Base-by-base conservation (phyloP, 2,888 invertebrate species). In the Hoplodrina ambigua region DNA sequence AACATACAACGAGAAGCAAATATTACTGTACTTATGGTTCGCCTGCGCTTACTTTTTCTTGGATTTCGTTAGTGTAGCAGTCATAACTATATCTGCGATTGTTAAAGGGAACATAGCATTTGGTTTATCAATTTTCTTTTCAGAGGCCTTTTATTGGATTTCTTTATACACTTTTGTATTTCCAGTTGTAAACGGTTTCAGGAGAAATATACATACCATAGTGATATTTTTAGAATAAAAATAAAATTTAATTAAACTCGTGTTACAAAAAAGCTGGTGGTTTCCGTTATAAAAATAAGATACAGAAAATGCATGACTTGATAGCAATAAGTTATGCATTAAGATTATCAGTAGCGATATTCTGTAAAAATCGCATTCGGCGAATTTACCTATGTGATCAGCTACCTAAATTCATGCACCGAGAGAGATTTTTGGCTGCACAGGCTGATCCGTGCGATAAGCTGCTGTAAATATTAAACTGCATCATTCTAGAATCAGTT, bases 121-220 rank as follows among this genome's bases (percentile, higher is more conserved):
- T 13, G 88, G 84, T 15, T 19, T 84, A 0, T 4, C 74, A 4
- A 56, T 87, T 37, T 56, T 87, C 4, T 7, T 85, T 13, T 58
- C 78, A 19, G 84, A 87, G 81, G 1, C 85, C 20, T 37, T 84
- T 4, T 88, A 86, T 69, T 93, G 93, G 92, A 44, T 86, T 15
- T 53, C 87, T 69, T 70, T 90, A 49, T 89, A 88, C 72, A 17
- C 72, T 30, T 84, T 84, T 67, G 60, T 91, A 46, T 85, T 93
- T 30, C 87, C 92, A 15, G 85, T 89, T 20, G 87, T 93, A 10
- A 93, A 93, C 75, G 93, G 93, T 54, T 92, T 90, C 65, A 89
- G 93, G 64, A 85, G 80, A 82, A 91, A 82, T 84, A 91, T 93
- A 80, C 89, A 90, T 58, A 91, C 91, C n/a, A 82, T 92, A 57